Percentiles rank a stretch among this genome's conserved stretches.
phyloP scores from a whole-genome alignment of 53 echinoderm and acorn worm species.

The Luidia sarsii region DNA sequence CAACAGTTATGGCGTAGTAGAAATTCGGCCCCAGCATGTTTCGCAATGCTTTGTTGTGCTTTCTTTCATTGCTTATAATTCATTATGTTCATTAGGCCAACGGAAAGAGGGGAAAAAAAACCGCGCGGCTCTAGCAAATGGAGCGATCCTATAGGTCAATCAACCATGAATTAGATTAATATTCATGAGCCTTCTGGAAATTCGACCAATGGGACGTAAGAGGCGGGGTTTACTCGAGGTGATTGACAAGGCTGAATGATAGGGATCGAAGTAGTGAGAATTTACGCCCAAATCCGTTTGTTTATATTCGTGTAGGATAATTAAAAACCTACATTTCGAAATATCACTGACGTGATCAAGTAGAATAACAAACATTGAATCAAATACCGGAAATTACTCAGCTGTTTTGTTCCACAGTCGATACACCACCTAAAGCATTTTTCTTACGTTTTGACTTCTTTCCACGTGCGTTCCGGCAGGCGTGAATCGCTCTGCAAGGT shows the following conservation, averaged over 20 bases:
- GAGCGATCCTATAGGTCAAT: constrained; percentile 2
- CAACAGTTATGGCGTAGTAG: constrained; percentile 96
- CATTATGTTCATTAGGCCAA: constrained; percentile 10
- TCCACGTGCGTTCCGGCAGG: too few species aligned
- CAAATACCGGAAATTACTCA: too few species aligned
- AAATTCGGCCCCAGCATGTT: constrained; percentile 64
- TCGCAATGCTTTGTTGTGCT: constrained; percentile 87
- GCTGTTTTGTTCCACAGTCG: too few species aligned
- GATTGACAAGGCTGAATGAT: background rate
- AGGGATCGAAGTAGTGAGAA: constrained; percentile 72
- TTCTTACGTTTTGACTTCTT: too few species aligned
- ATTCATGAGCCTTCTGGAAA: background rate
- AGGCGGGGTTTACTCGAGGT: background rate
- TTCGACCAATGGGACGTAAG: background rate
- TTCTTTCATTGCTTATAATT: constrained; percentile 39
- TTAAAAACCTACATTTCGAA: background rate
- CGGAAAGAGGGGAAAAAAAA: background rate
- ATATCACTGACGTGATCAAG: too few species aligned
- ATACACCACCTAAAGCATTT: too few species aligned
- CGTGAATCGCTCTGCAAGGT: too few species aligned
- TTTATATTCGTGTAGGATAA: constrained; percentile 47
- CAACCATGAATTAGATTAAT: background rate
- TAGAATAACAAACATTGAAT: too few species aligned
- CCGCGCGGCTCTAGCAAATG: background rate
- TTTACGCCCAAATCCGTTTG: constrained; percentile 56